Percentiles rank a stretch among this genome's conserved stretches.
phyloP scores from a whole-genome alignment of 2,113 vertebrate genomes.

The Megaceryle torquata region DNA sequence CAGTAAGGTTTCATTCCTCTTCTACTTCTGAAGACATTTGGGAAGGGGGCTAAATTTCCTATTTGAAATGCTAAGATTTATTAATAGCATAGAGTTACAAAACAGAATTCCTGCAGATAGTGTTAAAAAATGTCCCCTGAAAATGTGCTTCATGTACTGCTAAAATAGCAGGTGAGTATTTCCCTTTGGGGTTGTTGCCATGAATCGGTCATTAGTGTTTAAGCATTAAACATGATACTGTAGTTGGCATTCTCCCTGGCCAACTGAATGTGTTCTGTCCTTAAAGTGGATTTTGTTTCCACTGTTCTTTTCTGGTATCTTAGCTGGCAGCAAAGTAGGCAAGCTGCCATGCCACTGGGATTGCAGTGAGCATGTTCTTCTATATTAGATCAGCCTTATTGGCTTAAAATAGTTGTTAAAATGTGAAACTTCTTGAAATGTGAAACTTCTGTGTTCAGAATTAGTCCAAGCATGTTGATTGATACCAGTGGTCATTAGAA shows the following conservation, averaged over 20 bases:
- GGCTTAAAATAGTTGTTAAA: slow-evolving; percentile 66
- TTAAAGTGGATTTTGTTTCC: slow-evolving; percentile 47
- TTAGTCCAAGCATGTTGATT: slow-evolving; percentile 55
- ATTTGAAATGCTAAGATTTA: not conserved
- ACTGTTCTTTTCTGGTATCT: slow-evolving; percentile 49
- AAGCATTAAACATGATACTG: slow-evolving; percentile 40
- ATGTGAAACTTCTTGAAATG: slow-evolving; percentile 63
- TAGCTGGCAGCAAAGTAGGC: slow-evolving; percentile 40
- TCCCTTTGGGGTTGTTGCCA: slow-evolving; percentile 43
- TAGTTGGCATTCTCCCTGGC: slow-evolving; percentile 13
- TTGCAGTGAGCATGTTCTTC: not conserved
- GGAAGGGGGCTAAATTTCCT: not conserved
- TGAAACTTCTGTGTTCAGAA: slow-evolving; percentile 64
- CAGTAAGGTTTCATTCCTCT: not conserved
- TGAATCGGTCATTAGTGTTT: slow-evolving; percentile 27
- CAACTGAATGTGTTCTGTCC: slow-evolving; percentile 27
- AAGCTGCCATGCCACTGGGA: slow-evolving; percentile 35
- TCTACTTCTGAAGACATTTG: not conserved
- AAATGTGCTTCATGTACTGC: not conserved
- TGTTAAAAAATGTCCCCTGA: not conserved
- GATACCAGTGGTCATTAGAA: slow-evolving; percentile 35
- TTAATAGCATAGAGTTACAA: not conserved
- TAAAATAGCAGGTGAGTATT: slow-evolving; percentile 52
- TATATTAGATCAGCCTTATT: slow-evolving; percentile 54
- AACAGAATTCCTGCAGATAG: not conserved